Base-by-base conservation (phyloP, 1,140 invertebrate species). In the Mizuhopecten yessoensis region DNA sequence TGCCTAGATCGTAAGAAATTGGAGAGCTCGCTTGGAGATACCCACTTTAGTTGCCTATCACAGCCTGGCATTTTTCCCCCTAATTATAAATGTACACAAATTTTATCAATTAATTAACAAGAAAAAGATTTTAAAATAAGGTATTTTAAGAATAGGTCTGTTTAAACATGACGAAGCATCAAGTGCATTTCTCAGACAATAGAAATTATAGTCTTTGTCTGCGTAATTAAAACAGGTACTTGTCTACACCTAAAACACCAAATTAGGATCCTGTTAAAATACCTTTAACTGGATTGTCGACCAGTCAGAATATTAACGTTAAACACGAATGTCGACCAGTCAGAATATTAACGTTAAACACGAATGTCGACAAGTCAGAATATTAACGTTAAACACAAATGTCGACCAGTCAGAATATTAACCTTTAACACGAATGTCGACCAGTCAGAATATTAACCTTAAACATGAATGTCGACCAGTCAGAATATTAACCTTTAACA, bases 21-120 rank as follows among this genome's bases (percentile, higher is more conserved):
- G 5, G 57, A 75, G 57, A 75, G 57, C 57, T 75, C n/a, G 11
- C 57, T 29, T 29, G 5, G n/a, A 75, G 57, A 75, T 75, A 75
- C 57, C 17, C n/a, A 75, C 7, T 75, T 5, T 17, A 75, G 57
- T 75, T 29, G 29, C 57, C 57, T 29, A 75, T 75, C 57, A 29
- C 57, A 75, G 57, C 5, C 57, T 75, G 57, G 57, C n/a, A 29
- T 75, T 75, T 75, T 75, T 75, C 29, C n/a, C 57, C 11, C 57
- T 75, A 75, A 75, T 29, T n/a, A 75, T 75, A 75, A n/a, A 29
- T 75, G 57, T 29, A 75, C 57, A 75, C n/a, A 75, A 75, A 29
- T 29, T 75, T 75, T 75, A 75, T 75, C 57, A 75, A 75, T 75
- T 75, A 75, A 75, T 75, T 75, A 75, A 75, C 57, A 75, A n/a